phyloP scores from a whole-genome alignment of 2,888 invertebrate species.

The Bugulina stolonifera region DNA sequence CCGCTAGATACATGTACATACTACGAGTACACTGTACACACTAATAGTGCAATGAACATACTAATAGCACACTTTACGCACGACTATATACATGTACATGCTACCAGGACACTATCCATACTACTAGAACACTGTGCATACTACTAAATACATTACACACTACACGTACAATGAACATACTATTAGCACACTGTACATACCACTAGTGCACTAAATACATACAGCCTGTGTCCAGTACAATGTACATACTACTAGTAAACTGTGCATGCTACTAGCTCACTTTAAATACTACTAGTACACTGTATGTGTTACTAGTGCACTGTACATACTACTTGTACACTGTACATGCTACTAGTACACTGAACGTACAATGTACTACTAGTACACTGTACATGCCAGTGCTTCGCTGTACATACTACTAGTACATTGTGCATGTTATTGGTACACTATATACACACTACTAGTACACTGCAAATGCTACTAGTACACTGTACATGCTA shows the following conservation, averaged over 20 bases:
- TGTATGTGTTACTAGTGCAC: neutral
- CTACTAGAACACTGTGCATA: neutral
- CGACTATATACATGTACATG: too few relatives aligned
- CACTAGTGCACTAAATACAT: neutral
- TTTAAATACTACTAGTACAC: neutral
- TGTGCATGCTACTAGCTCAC: neutral
- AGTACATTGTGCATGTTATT: neutral
- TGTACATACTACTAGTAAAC: too few relatives aligned
- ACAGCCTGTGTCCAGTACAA: neutral
- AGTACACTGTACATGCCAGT: neutral
- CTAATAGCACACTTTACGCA: too few relatives aligned
- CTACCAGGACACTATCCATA: neutral
- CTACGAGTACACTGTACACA: neutral
- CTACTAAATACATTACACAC: neutral
- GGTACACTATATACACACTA: neutral
- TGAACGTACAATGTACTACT: neutral
- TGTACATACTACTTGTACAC: neutral
- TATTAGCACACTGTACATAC: neutral
- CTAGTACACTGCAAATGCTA: neutral
- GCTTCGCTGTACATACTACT: neutral
- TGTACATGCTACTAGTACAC: neutral
- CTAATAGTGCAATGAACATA: neutral
- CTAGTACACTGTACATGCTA: neutral
- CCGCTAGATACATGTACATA: neutral
- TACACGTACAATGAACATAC: neutral